These are phyloP conservation scores for Maconellicoccus hirsutus DNA, from an alignment of 1,140 invertebrate genomes.

Conservation along the genomic window DNA sequence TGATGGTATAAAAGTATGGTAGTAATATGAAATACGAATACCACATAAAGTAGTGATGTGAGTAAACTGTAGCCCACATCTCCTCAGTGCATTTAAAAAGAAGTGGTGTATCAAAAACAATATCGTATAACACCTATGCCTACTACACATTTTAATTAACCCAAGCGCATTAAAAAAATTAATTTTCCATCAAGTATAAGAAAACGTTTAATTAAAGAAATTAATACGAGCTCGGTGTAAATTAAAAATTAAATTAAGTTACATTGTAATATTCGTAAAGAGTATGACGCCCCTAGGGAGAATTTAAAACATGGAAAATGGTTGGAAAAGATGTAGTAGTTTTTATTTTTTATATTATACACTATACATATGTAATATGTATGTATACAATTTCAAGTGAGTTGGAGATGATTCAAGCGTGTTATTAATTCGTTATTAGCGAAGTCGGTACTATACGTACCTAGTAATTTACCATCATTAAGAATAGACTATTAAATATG, in stretches of 20 bases:
- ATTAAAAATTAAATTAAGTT: conserved; percentile 18
- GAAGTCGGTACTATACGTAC: not conserved
- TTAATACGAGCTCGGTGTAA: not conserved
- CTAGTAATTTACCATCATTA: conserved; percentile 18
- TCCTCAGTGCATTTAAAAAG: too few relatives aligned
- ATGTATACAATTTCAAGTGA: not conserved
- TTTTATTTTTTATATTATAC: not conserved
- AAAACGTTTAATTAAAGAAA: conserved; percentile 9
- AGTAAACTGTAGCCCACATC: too few relatives aligned
- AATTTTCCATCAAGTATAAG: not conserved
- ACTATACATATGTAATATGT: not conserved
- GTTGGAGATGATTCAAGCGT: not conserved
- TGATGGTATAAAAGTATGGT: too few relatives aligned
- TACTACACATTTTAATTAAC: too few relatives aligned
- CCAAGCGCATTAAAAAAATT: conserved; percentile 1
- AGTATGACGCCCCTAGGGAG: not conserved
- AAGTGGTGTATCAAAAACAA: too few relatives aligned
- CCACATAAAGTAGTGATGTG: too few relatives aligned
- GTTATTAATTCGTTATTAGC: conserved; percentile 19
- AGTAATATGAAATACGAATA: too few relatives aligned
- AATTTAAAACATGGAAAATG: conserved; percentile 11
- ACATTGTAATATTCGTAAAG: conserved; percentile 8
- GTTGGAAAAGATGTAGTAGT: not conserved
- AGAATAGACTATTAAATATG: conserved; percentile 13
- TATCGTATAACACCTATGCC: not conserved